Evolutionary conservation across 2,113 vertebrate genomes (phyloP).

Genomic region (Albula glossodonta): DNA sequence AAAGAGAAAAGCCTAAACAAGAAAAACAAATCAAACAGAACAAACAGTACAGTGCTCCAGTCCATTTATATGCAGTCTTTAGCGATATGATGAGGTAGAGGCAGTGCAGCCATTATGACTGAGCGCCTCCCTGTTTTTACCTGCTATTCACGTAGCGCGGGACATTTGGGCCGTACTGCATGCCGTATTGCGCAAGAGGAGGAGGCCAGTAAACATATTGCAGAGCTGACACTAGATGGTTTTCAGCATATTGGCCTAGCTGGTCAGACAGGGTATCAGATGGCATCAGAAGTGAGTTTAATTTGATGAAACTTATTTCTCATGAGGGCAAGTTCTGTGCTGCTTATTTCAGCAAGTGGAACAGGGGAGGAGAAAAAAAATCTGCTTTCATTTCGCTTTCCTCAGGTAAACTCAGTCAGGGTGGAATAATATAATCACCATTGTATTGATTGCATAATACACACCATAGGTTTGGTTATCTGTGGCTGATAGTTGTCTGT

Average conservation of each 20-base stretch:
- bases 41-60: background rate
- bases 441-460: background rate
- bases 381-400: background rate
- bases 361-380: background rate
- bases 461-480: background rate
- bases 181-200: background rate
- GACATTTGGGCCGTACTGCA: background rate
- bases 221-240: conserved; percentile 13
- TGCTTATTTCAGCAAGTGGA: background rate
- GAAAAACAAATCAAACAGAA: background rate
- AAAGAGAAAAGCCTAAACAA: background rate
- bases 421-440: background rate
- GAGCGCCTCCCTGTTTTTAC: background rate
- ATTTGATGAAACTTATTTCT: background rate
- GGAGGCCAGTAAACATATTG: conserved; percentile 18
- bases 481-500: background rate
- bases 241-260: background rate
- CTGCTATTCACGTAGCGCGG: background rate
- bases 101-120: background rate
- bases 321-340: background rate
- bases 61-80: background rate
- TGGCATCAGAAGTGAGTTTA: background rate
- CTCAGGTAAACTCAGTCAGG: background rate
- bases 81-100: background rate
- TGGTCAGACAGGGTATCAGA: conserved; percentile 20